Conservation (phyloP, 2,888 invertebrate genomes). For the Bhutanitis thaidina region DNA sequence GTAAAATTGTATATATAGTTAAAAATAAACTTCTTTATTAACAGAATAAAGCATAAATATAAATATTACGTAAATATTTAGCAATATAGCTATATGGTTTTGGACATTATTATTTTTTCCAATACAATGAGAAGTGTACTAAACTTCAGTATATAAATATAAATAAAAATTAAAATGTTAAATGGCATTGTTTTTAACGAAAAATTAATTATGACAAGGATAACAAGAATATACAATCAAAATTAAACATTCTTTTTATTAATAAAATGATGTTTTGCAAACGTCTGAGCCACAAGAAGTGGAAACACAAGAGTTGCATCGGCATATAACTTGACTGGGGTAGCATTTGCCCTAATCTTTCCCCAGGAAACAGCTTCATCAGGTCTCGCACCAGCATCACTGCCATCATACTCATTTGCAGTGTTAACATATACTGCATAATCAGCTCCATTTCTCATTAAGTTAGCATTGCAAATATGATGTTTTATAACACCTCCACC, state of each 20-base stretch:
- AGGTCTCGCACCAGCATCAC: constrained; percentile 97
- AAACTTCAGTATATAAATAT: too few relatives aligned
- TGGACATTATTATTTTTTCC: too few relatives aligned
- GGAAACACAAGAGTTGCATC: constrained; percentile 98
- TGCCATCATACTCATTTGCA: constrained; percentile 97
- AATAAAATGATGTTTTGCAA: constrained; percentile 85
- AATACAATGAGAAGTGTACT: too few relatives aligned
- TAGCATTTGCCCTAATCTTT: constrained; percentile 93
- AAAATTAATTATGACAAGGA: constrained; percentile 9
- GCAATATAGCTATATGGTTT: too few relatives aligned
- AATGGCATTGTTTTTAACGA: too few relatives aligned
- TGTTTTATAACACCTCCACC: constrained; percentile 99
- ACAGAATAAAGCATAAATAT: too few relatives aligned
- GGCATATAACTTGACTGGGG: constrained; percentile 95
- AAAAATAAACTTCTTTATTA: too few relatives aligned
- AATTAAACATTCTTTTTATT: constrained; percentile 74
- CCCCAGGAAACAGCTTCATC: constrained; percentile 99
- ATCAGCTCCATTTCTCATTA: constrained; percentile 99
- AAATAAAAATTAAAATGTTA: too few relatives aligned
- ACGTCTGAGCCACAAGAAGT: constrained; percentile 96
- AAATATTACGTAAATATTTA: too few relatives aligned
- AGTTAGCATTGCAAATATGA: constrained; percentile 99
- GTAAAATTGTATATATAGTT: too few relatives aligned
- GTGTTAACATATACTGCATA: constrained; percentile 97
- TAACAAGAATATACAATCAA: background rate